Evolutionary conservation across 2,888 invertebrate genomes (phyloP), one percentile per base, ranked within the genome.

Genomic region (Sabatieria punctata): DNA sequence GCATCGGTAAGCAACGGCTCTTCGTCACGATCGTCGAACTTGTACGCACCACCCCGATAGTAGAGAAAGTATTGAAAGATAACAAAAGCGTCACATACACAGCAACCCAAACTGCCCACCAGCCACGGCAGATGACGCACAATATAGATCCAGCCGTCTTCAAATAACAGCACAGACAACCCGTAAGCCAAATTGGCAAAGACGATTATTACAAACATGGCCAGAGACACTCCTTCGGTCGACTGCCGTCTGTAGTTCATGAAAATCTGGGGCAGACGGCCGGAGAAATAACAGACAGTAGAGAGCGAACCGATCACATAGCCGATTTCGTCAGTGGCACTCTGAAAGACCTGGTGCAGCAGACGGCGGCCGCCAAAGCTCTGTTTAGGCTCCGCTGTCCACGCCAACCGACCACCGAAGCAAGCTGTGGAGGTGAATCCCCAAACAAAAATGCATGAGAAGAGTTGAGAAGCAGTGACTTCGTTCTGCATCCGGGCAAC

Each of bases 71-170:
- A 60, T 45, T 63, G 64, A 3, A 47, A 52, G 49, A 63, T 58
- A 61, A 70, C 68, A 48, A 64, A 53, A n/a, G 57, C 51, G 55
- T 70, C 70, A 47, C 68, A 63, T 30, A 58, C 52, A 47, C 69
- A 64, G 50, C 68, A 65, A 24, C 69, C 69, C 3, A 68, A 57
- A 54, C 65, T 66, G 18, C 69, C 69, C 8, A 65, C 58, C 27
- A 70, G 53, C 70, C 70, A 70, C 1, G 70, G 70, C 22, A 66
- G 55, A 52, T 68, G 68, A 35, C 63, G 60, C 37, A 59, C 49
- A 44, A 63, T 43, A 49, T 57, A 63, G 22, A 49, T 51, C 8
- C n/a, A 41, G 22, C 58, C 57, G 26, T 56, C 23, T 4, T 55
- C 50, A 15, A 56, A 54, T 0, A 63, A 52, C 19, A 63, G 33